Evolutionary conservation across 2,113 vertebrate genomes (phyloP), one percentile per base, ranked within the genome.

Genomic region (Plecturocebus donacophilus): DNA sequence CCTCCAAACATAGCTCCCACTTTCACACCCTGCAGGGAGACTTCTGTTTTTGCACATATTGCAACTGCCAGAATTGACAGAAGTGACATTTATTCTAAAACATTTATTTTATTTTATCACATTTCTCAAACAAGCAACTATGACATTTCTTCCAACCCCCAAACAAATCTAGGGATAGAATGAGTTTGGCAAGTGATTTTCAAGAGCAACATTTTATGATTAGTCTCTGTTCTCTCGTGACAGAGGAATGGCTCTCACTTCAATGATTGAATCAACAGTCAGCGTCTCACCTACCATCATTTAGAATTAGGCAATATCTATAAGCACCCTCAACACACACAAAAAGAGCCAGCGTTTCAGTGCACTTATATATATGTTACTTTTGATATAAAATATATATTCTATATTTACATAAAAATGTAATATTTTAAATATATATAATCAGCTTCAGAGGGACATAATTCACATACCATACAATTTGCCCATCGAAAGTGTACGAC

Each of bases 31-130:
- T 1, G 0, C 0, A 0, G 75, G 61, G 49, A 90, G 11, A 52
- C 54, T 56, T 91, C 93, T 81, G 70, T n/a, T 79, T 81, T 12
- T 81, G 91, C 38, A n/a, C 88, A 71, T 71, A 94, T 71, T 96
- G 94, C 86, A 96, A 38, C 61, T 86, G 93, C 82, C 92, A 90
- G 95, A 49, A 84, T 21, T 79, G 94, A 87, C 89, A 89, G 95
- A 80, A 95, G 61, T 84, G 92, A 82, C 97, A 90, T 93, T 97
- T 91, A 83, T 77, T 83, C 64, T 61, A 71, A 94, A 94, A 87
- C 80, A 32, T 35, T 64, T 12, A 73, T 87, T 90, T 95, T 27
- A 25, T 80, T 96, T 94, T 68, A 87, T 88, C 58, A 4, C 71
- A n/a, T 86, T 83, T 92, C 81, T 80, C 66, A 17, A 70, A 66